A percentile compares a stretch with the other conserved stretches of the same genome.
phyloP scores from a whole-genome alignment of 1,140 invertebrate species.

The Formica exsecta region DNA sequence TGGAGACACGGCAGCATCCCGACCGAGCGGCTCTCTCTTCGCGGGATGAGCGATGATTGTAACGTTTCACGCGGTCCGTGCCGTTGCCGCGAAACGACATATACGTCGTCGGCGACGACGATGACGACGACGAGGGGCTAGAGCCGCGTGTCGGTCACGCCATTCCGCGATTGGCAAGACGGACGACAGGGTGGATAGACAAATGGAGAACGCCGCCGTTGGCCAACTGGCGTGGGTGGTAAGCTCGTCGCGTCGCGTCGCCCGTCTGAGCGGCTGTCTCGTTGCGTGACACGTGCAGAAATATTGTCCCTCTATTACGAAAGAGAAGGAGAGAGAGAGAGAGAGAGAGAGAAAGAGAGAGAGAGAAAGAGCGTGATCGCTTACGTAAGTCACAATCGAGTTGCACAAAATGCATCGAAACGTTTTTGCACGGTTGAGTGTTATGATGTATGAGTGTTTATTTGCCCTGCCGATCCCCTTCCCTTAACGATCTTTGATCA shows the following conservation, averaged over 20 bases:
- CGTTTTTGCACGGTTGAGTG: not conserved
- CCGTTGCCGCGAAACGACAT: constrained; percentile 55
- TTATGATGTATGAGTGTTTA: not conserved
- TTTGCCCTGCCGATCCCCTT: not conserved
- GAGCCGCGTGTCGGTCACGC: constrained; percentile 74
- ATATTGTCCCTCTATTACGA: constrained; percentile 59
- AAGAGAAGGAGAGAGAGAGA: too few relatives aligned
- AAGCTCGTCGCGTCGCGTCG: constrained; percentile 57
- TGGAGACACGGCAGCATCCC: constrained; percentile 11
- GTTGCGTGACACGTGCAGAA: constrained; percentile 45
- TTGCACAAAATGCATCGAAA: constrained; percentile 37
- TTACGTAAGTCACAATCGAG: constrained; percentile 68
- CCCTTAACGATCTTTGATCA: not conserved
- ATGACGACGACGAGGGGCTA: constrained; percentile 37
- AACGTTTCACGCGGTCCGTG: constrained; percentile 65
- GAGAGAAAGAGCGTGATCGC: not conserved
- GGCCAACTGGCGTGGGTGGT: constrained; percentile 76
- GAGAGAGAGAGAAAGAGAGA: too few relatives aligned
- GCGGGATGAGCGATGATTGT: constrained; percentile 78
- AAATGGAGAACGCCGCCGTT: constrained; percentile 75
- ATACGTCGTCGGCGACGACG: constrained; percentile 46
- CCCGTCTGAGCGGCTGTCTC: constrained; percentile 37
- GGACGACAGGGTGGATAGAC: constrained; percentile 76
- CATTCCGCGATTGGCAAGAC: constrained; percentile 78
- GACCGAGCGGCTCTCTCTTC: not conserved